These are phyloP conservation scores for Drosophila siamana DNA, from an alignment of 2,888 invertebrate genomes.

Conservation along the genomic window DNA sequence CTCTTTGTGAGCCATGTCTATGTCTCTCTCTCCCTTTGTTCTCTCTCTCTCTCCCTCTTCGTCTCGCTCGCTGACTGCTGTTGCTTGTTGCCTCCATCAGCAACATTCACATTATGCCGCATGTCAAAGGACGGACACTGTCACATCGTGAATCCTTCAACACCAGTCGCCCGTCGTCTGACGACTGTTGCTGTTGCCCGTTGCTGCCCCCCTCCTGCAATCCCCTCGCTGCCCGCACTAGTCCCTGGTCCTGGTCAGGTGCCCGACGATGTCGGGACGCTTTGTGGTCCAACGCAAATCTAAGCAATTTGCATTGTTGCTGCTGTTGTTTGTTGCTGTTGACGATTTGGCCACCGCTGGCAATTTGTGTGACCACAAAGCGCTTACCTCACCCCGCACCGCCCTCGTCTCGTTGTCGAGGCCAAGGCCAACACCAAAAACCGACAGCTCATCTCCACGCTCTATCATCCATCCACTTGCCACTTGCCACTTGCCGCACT, in stretches of 20 bases:
- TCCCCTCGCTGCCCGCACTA: neutral
- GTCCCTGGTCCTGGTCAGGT: slow-evolving; percentile 49
- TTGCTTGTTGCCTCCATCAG: slow-evolving; percentile 42
- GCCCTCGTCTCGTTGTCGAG: slow-evolving; percentile 12
- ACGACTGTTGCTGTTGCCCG: slow-evolving; percentile 22
- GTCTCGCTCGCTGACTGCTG: slow-evolving; percentile 43
- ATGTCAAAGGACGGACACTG: slow-evolving; percentile 81
- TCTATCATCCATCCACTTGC: neutral
- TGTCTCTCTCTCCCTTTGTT: neutral
- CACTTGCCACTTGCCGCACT: too few species aligned
- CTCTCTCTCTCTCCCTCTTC: neutral
- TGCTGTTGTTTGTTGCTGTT: slow-evolving; percentile 61
- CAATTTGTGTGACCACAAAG: slow-evolving; percentile 68
- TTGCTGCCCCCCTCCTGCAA: neutral
- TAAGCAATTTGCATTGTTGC: slow-evolving; percentile 74
- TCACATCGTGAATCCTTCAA: slow-evolving; percentile 86
- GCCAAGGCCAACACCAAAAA: slow-evolving; percentile 39
- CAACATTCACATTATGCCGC: slow-evolving; percentile 69
- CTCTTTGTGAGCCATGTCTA: slow-evolving; percentile 22
- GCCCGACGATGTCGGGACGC: slow-evolving; percentile 51
- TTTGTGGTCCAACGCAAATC: slow-evolving; percentile 76
- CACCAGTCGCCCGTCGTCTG: slow-evolving; percentile 53
- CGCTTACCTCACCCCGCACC: slow-evolving; percentile 26
- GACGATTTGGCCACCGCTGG: slow-evolving; percentile 53
- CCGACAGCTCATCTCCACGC: neutral